Percentiles rank a stretch among this genome's conserved stretches.
Evolutionary conservation across 92 coral and sea anemone genomes (phyloP).

Genomic region (Epizoanthus stellaris): DNA sequence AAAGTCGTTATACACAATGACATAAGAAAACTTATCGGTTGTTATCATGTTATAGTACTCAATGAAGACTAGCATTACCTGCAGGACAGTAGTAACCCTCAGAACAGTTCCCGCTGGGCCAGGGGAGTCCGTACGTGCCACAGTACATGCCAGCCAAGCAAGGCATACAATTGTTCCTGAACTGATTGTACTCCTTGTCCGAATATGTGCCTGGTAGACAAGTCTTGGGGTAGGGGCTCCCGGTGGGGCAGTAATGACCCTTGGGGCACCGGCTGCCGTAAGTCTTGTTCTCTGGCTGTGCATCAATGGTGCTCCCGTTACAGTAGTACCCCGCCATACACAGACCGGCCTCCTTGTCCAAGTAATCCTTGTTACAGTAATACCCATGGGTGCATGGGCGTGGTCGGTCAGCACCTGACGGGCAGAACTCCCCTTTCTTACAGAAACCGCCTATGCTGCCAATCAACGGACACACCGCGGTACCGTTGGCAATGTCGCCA

Average conservation of each 20-base stretch:
- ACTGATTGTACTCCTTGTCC: conserved; percentile 88
- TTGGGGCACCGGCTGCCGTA: conserved; percentile 93
- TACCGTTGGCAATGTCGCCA: conserved; percentile 82
- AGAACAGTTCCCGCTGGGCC: conserved; percentile 94
- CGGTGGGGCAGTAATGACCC: conserved; percentile 91
- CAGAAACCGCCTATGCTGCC: conserved; percentile 97
- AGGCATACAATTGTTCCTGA: conserved; percentile 90
- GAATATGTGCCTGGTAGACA: conserved; percentile 97
- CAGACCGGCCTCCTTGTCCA: conserved; percentile 79
- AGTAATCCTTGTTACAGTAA: conserved; percentile 84
- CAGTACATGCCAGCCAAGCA: conserved; percentile 95
- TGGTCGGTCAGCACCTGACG: conserved; percentile 88
- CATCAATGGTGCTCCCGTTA: conserved; percentile 91
- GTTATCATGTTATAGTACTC: background rate
- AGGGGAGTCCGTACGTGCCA: conserved; percentile 74
- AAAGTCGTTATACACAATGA: too few species aligned
- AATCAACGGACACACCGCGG: conserved; percentile 86
- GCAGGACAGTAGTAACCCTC: conserved; percentile 96
- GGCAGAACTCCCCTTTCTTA: conserved; percentile 93
- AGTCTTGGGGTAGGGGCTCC: conserved; percentile 83
- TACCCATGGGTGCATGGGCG: conserved; percentile 95
- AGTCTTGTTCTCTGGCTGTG: conserved; percentile 84
- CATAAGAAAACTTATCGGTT: too few species aligned
- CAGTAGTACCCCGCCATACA: conserved; percentile 97
- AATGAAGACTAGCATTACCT: background rate